These are phyloP conservation scores for Tiliacea citrago DNA, from an alignment of 2,888 invertebrate genomes.

Conservation along the genomic window DNA sequence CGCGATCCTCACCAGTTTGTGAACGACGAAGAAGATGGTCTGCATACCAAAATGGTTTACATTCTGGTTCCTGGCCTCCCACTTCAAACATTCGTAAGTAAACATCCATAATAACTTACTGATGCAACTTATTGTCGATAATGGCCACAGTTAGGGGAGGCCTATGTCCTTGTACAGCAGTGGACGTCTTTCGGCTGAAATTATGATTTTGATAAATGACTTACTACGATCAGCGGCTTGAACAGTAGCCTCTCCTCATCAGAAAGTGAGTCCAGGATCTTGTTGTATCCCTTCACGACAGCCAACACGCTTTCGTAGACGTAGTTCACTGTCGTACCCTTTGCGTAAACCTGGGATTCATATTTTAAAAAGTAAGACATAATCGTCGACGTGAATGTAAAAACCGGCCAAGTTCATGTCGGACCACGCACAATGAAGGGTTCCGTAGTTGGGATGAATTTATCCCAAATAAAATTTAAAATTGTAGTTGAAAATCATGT, in stretches of 20 bases:
- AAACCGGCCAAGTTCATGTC: no score
- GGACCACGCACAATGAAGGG: no score
- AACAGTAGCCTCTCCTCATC: slow-evolving; percentile 95
- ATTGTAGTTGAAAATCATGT: no score
- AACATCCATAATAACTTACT: background rate
- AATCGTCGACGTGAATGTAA: background rate
- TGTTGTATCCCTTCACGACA: slow-evolving; percentile 94
- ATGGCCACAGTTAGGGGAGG: background rate
- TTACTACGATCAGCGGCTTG: slow-evolving; percentile 92
- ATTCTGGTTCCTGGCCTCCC: no score
- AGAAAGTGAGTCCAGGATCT: slow-evolving; percentile 94
- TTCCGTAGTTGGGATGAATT: no score
- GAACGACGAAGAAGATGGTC: background rate
- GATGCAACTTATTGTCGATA: background rate
- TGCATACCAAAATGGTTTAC: background rate
- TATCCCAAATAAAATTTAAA: no score
- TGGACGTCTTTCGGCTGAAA: background rate
- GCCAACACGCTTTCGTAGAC: slow-evolving; percentile 93
- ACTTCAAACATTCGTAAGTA: background rate
- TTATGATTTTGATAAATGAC: slow-evolving; percentile 54
- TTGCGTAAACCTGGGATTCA: slow-evolving; percentile 89
- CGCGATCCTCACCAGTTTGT: background rate
- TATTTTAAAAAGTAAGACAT: background rate
- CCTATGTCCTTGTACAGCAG: no score
- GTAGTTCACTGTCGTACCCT: slow-evolving; percentile 90